Conservation (phyloP, 2,888 invertebrate genomes). For the Cancer borealis region DNA sequence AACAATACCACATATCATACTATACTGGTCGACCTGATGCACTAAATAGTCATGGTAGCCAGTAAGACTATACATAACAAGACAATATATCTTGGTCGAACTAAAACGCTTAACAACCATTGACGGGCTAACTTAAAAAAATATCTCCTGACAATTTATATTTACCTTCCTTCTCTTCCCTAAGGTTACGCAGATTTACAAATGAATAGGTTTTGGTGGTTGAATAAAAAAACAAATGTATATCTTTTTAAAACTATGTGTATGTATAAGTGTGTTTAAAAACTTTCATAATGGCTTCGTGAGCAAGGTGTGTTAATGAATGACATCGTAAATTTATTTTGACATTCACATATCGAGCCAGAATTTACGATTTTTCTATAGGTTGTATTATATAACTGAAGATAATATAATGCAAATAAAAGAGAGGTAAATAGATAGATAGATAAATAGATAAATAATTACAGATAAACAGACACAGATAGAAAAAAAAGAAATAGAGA, state of each 20-base stretch:
- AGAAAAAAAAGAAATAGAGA: not conserved
- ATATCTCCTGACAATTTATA: too few relatives aligned
- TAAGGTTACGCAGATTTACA: not conserved
- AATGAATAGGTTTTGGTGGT: not conserved
- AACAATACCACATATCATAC: too few relatives aligned
- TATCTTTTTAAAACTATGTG: not conserved
- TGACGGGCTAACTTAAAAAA: too few relatives aligned
- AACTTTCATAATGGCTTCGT: not conserved
- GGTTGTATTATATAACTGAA: too few relatives aligned
- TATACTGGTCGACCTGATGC: too few relatives aligned
- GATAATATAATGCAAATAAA: not conserved
- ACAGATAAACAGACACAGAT: not conserved
- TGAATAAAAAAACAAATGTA: not conserved
- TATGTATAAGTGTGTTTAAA: not conserved
- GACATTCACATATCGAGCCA: not conserved
- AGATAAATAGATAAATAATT: not conserved
- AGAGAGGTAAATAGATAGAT: not conserved
- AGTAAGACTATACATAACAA: too few relatives aligned
- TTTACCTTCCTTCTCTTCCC: too few relatives aligned
- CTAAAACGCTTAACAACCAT: too few relatives aligned
- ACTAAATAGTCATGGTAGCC: too few relatives aligned
- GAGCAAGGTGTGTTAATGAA: not conserved
- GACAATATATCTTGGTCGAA: too few relatives aligned
- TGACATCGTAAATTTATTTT: not conserved
- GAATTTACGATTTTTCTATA: not conserved